phyloP scores from a whole-genome alignment of 1,140 invertebrate genomes.

The Alviniconcha marisindica region DNA sequence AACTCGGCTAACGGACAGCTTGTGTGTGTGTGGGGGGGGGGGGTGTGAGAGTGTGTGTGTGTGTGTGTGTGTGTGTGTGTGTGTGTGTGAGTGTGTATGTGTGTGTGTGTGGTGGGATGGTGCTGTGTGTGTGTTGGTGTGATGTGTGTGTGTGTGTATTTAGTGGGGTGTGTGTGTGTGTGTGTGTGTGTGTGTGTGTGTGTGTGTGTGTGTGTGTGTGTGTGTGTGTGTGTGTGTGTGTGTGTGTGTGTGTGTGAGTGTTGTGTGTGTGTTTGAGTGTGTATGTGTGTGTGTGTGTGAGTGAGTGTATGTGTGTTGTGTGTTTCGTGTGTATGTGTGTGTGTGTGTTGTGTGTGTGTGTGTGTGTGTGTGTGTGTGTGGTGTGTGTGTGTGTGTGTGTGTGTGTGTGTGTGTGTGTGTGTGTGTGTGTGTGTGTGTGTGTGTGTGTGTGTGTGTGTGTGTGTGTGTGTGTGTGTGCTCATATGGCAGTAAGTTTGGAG shows the following conservation, averaged over 20 bases:
- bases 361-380: background rate
- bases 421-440: slow-evolving; percentile 17
- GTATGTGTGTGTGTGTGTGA: background rate
- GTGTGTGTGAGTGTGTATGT: background rate
- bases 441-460: background rate
- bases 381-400: background rate
- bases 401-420: slow-evolving; percentile 17
- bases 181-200: slow-evolving; percentile 19
- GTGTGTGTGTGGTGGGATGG: too few species aligned
- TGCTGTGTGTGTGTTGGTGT: too few species aligned
- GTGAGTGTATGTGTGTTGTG: too few species aligned
- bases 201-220: slow-evolving; percentile 18
- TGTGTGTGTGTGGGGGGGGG: too few species aligned
- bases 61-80: background rate
- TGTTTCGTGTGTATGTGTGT: too few species aligned
- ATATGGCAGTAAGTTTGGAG: too few species aligned
- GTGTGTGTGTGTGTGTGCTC: background rate
- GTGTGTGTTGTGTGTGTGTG: background rate
- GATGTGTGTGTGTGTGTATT: background rate
- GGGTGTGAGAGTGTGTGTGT: too few species aligned
- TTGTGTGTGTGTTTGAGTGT: background rate
- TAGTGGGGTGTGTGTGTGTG: background rate
- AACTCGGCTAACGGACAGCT: too few species aligned
- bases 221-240: background rate
- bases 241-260: background rate